phyloP scores from a whole-genome alignment of 2,113 vertebrate species.

The Phaetusa simplex region DNA sequence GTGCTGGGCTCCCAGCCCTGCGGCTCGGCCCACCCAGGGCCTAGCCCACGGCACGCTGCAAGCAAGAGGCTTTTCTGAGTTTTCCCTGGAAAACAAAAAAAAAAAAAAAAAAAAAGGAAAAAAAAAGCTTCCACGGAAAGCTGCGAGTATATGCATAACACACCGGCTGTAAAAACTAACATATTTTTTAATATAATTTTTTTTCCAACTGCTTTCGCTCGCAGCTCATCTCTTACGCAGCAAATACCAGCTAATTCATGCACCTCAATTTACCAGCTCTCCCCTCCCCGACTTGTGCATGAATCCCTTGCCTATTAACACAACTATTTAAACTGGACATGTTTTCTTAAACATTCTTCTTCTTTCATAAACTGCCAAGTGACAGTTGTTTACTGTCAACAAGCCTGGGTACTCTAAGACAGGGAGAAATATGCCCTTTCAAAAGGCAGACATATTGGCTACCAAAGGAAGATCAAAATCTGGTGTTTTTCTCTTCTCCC shows the following conservation, averaged over 20 bases:
- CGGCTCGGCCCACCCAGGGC: neutral
- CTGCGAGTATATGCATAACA: neutral
- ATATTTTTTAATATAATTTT: neutral
- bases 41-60: neutral
- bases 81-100: neutral
- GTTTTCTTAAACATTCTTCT: constrained; percentile 47
- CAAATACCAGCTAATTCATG: constrained; percentile 10
- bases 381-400: constrained; percentile 69
- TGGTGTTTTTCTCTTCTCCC: constrained; percentile 12
- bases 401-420: constrained; percentile 27
- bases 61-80: neutral
- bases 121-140: neutral
- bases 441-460: constrained; percentile 7
- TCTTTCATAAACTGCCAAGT: constrained; percentile 66
- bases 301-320: constrained; percentile 29
- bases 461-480: constrained; percentile 54
- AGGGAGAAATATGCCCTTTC: constrained; percentile 31
- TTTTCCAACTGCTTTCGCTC: neutral
- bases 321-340: constrained; percentile 56
- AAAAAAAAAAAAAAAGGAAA: neutral
- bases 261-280: neutral
- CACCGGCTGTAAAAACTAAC: neutral
- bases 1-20: neutral
- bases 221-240: neutral
- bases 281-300: neutral